These are phyloP conservation scores for Xiphydria camelus DNA, from an alignment of 2,888 invertebrate genomes.

Conservation along the genomic window DNA sequence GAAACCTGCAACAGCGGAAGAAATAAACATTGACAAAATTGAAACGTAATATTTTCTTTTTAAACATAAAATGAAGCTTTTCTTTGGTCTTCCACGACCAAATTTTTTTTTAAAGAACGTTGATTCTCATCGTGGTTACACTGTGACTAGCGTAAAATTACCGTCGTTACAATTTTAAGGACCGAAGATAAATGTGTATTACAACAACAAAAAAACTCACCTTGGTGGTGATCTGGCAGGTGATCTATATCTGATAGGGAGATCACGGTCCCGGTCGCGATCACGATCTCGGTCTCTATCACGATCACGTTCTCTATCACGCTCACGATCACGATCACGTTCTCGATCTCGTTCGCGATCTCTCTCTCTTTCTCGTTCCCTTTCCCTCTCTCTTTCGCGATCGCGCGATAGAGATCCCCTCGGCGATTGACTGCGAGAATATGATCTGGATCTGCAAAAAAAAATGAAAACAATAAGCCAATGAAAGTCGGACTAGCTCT, in stretches of 20 bases:
- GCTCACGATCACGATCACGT: conserved; percentile 44
- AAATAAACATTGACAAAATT: neutral
- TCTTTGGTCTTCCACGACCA: too few species aligned
- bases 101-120: too few species aligned
- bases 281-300: conserved; percentile 37
- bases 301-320: conserved; percentile 44
- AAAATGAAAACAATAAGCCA: conserved; percentile 2
- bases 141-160: too few species aligned
- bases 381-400: conserved; percentile 45
- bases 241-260: conserved; percentile 51
- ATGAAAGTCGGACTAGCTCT: too few species aligned
- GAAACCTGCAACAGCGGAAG: conserved; percentile 43
- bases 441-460: conserved; percentile 66
- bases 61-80: too few species aligned
- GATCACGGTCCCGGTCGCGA: conserved; percentile 38
- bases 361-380: too few species aligned
- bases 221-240: conserved; percentile 53
- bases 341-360: conserved; percentile 47
- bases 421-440: conserved; percentile 65
- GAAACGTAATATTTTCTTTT: neutral
- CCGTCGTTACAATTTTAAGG: too few species aligned
- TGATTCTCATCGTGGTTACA: too few species aligned
- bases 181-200: too few species aligned
- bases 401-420: conserved; percentile 60
- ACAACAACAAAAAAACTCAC: conserved; percentile 35